Evolutionary conservation across 2,797 vertebrate genomes (phyloP).

Genomic region (Anabas testudineus): DNA sequence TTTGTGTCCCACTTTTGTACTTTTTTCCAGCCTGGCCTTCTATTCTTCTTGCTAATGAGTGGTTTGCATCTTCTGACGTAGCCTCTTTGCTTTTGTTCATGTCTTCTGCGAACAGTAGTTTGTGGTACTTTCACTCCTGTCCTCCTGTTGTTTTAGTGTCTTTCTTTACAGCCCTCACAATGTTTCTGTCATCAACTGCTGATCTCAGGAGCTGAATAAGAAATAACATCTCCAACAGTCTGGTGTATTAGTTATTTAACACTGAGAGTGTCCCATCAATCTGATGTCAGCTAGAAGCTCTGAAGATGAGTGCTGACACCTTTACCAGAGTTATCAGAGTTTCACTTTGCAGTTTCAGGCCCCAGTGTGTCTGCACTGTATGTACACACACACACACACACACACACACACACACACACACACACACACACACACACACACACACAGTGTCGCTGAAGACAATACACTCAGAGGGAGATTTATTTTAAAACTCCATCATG

Average conservation of each 20-base stretch:
- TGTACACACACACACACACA: slow-evolving; percentile 1
- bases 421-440: slow-evolving; percentile 1
- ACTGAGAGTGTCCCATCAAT: neutral
- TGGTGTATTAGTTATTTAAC: neutral
- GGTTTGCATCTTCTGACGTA: too few relatives aligned
- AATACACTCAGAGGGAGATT: slow-evolving; percentile 14
- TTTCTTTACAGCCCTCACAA: too few relatives aligned
- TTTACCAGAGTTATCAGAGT: neutral
- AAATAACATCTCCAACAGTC: neutral
- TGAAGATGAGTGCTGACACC: slow-evolving; percentile 2
- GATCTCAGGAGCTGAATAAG: neutral
- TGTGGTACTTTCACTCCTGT: too few relatives aligned
- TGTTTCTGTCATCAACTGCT: too few relatives aligned
- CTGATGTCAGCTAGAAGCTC: neutral
- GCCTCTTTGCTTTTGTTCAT: too few relatives aligned
- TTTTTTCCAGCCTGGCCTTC: too few relatives aligned
- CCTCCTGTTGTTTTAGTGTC: too few relatives aligned
- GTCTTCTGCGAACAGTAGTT: too few relatives aligned
- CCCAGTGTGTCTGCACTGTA: slow-evolving; percentile 9
- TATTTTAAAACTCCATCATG: slow-evolving; percentile 6
- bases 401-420: neutral
- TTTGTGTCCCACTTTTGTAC: too few relatives aligned
- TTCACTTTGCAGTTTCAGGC: slow-evolving; percentile 3
- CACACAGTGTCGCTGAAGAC: too few relatives aligned
- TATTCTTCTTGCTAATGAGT: too few relatives aligned